Evolutionary conservation across 2,888 invertebrate genomes (phyloP).

Genomic region (Plagodis dolabraria): DNA sequence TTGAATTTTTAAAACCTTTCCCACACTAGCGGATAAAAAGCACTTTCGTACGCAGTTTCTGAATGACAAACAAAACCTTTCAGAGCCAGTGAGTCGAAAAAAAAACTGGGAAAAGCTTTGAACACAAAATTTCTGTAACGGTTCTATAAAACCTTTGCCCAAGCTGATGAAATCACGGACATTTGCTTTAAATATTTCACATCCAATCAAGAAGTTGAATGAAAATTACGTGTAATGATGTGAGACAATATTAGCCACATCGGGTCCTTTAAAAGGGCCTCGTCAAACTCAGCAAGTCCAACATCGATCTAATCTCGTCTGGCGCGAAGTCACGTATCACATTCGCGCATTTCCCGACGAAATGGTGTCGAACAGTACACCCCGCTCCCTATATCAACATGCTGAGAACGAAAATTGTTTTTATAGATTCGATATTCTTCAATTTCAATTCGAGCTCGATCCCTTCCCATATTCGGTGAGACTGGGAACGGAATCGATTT

Average conservation of each 20-base stretch:
- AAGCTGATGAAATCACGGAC: too few species aligned
- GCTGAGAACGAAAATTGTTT: slow-evolving; percentile 76
- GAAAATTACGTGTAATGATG: background rate
- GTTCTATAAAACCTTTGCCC: too few species aligned
- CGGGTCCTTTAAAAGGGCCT: slow-evolving; percentile 7
- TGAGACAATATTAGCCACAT: slow-evolving; percentile 9
- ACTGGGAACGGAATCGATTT: slow-evolving; percentile 63
- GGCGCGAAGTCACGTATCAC: slow-evolving; percentile 69
- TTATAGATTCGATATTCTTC: slow-evolving; percentile 80
- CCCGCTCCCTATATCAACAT: slow-evolving; percentile 67
- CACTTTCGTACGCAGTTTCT: too few species aligned
- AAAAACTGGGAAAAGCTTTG: too few species aligned
- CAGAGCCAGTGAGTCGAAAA: too few species aligned
- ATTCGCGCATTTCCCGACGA: slow-evolving; percentile 63
- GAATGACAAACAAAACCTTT: too few species aligned
- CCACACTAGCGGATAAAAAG: too few species aligned
- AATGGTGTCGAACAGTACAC: slow-evolving; percentile 70
- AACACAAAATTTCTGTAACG: too few species aligned
- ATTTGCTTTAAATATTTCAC: too few species aligned
- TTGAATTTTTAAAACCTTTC: too few species aligned
- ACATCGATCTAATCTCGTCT: slow-evolving; percentile 61
- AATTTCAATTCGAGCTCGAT: slow-evolving; percentile 74
- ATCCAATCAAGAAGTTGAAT: too few species aligned
- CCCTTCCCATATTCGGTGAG: slow-evolving; percentile 64
- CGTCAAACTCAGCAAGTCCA: slow-evolving; percentile 39